Percentiles rank a stretch among this genome's conserved stretches.
Conservation (phyloP, 1,140 invertebrate species). For the Lasaia peninsularis region DNA sequence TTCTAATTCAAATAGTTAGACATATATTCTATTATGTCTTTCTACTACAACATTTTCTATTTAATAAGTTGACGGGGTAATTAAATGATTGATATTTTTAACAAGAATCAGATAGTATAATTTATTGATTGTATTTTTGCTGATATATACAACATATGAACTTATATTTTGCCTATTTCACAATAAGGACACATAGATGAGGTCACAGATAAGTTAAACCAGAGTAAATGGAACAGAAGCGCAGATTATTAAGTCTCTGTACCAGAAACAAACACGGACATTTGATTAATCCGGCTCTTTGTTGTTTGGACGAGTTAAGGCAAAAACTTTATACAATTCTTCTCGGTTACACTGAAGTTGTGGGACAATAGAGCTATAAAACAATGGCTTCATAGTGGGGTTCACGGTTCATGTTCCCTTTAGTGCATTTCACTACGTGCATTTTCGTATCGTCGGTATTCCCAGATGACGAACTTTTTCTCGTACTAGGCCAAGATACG, state of each 20-base stretch:
- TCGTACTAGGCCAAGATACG: too few species aligned
- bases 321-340: slow-evolving; percentile 9
- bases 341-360: slow-evolving; percentile 8
- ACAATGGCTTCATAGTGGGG: slow-evolving; percentile 9
- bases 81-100: too few species aligned
- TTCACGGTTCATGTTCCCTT: slow-evolving; percentile 10
- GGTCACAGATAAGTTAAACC: background rate
- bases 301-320: slow-evolving; percentile 5
- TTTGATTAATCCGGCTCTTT: slow-evolving; percentile 7
- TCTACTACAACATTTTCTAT: too few species aligned
- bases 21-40: too few species aligned
- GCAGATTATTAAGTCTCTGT: background rate
- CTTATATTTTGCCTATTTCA: too few species aligned
- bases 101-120: too few species aligned
- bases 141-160: too few species aligned
- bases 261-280: slow-evolving; percentile 4
- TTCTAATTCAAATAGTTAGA: too few species aligned
- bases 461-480: background rate
- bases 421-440: background rate
- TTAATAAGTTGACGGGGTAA: too few species aligned
- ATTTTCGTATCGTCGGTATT: background rate
- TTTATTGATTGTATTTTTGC: too few species aligned
- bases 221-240: background rate
- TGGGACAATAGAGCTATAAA: slow-evolving; percentile 10
- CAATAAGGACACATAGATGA: background rate